Conservation (phyloP, 2,797 vertebrate genomes). For the Gallinago solitaria region DNA sequence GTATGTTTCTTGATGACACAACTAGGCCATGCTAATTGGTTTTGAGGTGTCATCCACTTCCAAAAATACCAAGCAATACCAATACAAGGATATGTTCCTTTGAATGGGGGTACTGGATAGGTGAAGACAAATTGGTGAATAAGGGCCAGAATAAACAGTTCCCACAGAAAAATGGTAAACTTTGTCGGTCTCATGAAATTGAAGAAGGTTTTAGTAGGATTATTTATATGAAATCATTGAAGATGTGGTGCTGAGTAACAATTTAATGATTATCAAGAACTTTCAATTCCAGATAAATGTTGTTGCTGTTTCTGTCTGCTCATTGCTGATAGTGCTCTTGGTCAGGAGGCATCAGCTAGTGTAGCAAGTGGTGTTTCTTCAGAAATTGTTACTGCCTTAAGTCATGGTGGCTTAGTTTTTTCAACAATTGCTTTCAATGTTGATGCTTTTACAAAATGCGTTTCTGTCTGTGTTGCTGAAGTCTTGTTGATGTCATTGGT, state of each 20-base stretch:
- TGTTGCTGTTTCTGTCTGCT: neutral
- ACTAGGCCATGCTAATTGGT: neutral
- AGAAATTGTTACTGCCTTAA: neutral
- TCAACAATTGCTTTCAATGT: neutral
- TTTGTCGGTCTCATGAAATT: neutral
- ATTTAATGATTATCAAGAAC: neutral
- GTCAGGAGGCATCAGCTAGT: neutral
- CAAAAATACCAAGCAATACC: neutral
- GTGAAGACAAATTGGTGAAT: neutral
- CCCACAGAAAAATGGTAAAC: neutral
- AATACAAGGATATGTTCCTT: neutral
- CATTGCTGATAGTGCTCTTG: neutral
- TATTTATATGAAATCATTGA: neutral
- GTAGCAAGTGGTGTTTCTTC: neutral
- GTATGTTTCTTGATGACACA: conserved; percentile 28
- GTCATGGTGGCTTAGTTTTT: neutral
- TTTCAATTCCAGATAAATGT: neutral
- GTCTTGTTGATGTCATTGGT: neutral
- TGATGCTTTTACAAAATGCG: neutral
- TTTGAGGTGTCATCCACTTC: neutral
- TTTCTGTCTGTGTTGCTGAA: neutral
- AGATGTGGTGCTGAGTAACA: neutral
- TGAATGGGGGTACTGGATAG: neutral
- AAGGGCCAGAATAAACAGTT: neutral
- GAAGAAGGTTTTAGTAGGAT: neutral